These are phyloP conservation scores for Rhogogaster chlorosoma DNA, from an alignment of 2,888 invertebrate genomes.

Conservation along the genomic window DNA sequence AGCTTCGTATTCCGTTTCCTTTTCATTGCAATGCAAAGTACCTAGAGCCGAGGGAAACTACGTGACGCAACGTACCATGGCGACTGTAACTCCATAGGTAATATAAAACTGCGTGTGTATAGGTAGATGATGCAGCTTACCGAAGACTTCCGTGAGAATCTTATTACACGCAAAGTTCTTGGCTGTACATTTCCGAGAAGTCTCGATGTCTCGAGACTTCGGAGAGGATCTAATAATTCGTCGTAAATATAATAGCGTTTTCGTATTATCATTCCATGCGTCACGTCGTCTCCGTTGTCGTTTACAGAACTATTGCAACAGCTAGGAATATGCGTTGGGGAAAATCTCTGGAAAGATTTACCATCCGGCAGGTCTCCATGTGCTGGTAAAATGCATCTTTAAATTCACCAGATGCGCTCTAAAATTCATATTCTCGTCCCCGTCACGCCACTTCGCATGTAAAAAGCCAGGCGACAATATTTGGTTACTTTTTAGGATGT, in stretches of 20 bases:
- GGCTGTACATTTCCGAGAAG: not conserved
- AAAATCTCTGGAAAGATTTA: not conserved
- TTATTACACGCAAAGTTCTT: slow-evolving; percentile 37
- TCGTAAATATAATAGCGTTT: slow-evolving; percentile 34
- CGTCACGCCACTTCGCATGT: not conserved
- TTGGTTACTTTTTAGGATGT: not conserved
- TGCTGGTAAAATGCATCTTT: not conserved
- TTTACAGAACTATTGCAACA: not conserved
- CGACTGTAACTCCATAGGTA: slow-evolving; percentile 20
- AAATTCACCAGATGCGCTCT: slow-evolving; percentile 8
- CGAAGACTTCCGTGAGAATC: slow-evolving; percentile 2
- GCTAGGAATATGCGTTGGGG: not conserved
- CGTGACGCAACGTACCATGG: slow-evolving; percentile 23
- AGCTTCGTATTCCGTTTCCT: slow-evolving; percentile 41
- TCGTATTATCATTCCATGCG: not conserved
- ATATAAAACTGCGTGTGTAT: slow-evolving; percentile 42
- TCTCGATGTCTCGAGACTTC: slow-evolving; percentile 18
- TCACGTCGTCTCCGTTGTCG: not conserved
- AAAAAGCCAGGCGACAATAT: not conserved
- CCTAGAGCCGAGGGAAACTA: slow-evolving; percentile 20
- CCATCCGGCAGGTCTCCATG: not conserved
- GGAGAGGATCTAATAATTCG: not conserved
- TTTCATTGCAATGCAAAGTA: slow-evolving; percentile 47
- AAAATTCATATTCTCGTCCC: not conserved
- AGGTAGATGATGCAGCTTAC: slow-evolving; percentile 15